Base-by-base conservation (phyloP, 2,888 invertebrate species). In the Lasioglossum malachurum region DNA sequence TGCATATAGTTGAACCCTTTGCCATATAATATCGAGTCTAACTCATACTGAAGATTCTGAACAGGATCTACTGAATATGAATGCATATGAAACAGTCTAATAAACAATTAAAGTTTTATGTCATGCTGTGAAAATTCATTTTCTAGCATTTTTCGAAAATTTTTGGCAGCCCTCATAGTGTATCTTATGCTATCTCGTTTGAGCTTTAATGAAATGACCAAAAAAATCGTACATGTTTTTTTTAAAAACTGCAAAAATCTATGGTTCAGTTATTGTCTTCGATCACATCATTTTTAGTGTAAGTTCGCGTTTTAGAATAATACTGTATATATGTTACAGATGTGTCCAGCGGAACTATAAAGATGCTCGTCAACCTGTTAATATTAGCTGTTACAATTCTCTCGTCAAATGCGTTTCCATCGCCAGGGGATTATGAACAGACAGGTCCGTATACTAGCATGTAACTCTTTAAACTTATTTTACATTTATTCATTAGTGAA, bases 381-480 rank as follows among this genome's bases (percentile, higher is more conserved):
- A 67, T 80, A 86, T 69, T 88, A 73, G 49, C 69, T 72, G 31
- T 78, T n/a, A 49, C 69, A 71, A 76, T 78, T 16, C 53, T 72
- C 10, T 57, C 44, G 23, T 77, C 84, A 14, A 71, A 80, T 80
- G 88, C 88, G 67, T 71, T 74, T 60, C 84, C 88, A 64, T 64
- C 76, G n/a, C 64, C 60, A 49, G 46, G 44, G 12, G 44, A 67
- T 44, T 49, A 64, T 64, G 44, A 73, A 44, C 35, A 80, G 64
- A 67, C 53, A 72, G 82, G 83, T 88, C 8, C 31, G 75, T 78
- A 82, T 69, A 71, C 38, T 10, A 72, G 16, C 57, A 64, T 67
- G 14, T 14, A 4, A 71, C 44, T 46, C 75, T 81, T 35, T 27
- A 35, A 57, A 23, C 38, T 35, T 0, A 12, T 12, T 69, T 38